Evolutionary conservation across 2,888 invertebrate genomes (phyloP).

Genomic region (Troides helena): DNA sequence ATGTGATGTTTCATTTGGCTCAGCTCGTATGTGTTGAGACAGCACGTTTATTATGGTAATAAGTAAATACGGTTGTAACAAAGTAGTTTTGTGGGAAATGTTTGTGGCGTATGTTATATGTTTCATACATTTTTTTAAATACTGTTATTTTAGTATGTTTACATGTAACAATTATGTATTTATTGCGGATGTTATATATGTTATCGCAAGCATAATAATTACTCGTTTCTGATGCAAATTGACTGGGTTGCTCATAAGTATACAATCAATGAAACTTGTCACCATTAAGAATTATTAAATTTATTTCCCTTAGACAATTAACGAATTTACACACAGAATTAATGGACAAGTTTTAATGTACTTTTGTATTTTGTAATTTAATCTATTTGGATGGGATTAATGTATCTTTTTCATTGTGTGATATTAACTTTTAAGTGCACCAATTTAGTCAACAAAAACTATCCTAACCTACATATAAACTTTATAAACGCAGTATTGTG

Average conservation of each 20-base stretch:
- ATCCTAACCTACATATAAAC: neutral
- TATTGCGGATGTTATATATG: slow-evolving; percentile 13
- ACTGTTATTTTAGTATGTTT: slow-evolving; percentile 16
- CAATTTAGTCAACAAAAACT: slow-evolving; percentile 1
- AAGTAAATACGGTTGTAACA: slow-evolving; percentile 10
- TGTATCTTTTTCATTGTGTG: slow-evolving; percentile 11
- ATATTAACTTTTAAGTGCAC: slow-evolving; percentile 20
- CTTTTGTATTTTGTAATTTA: neutral
- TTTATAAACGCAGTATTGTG: neutral
- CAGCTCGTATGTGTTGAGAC: slow-evolving; percentile 5
- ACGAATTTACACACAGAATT: slow-evolving; percentile 1
- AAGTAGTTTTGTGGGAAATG: slow-evolving; percentile 1
- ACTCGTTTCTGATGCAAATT: neutral
- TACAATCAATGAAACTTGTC: neutral
- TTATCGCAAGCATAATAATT: slow-evolving; percentile 8
- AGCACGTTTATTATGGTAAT: slow-evolving; percentile 4
- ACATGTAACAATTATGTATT: slow-evolving; percentile 6
- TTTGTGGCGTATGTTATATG: slow-evolving; percentile 15
- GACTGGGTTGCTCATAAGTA: neutral
- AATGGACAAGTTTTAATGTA: neutral
- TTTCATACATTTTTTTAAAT: slow-evolving; percentile 17
- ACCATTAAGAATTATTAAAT: no score
- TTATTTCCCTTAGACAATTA: neutral
- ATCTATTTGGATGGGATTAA: neutral
- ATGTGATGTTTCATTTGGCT: neutral